Percentiles rank a stretch among this genome's conserved stretches.
Conservation (phyloP, 2,888 invertebrate genomes). For the Heliconius hortense region DNA sequence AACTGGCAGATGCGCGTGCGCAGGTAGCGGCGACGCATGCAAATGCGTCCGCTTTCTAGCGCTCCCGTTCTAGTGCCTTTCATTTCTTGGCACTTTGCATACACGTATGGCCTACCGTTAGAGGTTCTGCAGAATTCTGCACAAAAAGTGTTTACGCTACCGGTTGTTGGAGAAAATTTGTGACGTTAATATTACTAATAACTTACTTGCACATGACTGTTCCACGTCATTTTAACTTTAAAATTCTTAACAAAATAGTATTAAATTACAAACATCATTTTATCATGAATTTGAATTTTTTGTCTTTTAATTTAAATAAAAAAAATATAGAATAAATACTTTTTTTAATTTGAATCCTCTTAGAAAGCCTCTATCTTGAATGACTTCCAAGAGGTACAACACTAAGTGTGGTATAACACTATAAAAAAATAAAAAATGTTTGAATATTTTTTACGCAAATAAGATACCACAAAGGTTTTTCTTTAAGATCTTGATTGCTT, state of each 20-base stretch:
- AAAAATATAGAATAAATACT: background rate
- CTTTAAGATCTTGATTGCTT: background rate
- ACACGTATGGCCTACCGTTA: slow-evolving; percentile 33
- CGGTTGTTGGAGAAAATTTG: slow-evolving; percentile 24
- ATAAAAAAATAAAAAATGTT: too few relatives aligned
- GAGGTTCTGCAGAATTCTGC: slow-evolving; percentile 25
- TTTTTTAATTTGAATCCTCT: too few relatives aligned
- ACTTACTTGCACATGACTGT: background rate
- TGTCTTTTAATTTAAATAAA: background rate
- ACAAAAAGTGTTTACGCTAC: slow-evolving; percentile 31
- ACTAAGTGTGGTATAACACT: too few relatives aligned
- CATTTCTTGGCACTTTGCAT: slow-evolving; percentile 33
- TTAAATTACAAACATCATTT: background rate
- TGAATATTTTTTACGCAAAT: too few relatives aligned
- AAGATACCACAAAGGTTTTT: too few relatives aligned
- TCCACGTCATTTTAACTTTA: too few relatives aligned
- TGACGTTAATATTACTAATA: slow-evolving; percentile 13
- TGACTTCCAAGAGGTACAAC: too few relatives aligned
- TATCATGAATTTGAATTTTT: background rate
- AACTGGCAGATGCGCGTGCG: slow-evolving; percentile 59
- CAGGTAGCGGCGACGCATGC: slow-evolving; percentile 64
- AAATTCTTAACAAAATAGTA: background rate
- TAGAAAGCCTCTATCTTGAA: too few relatives aligned
- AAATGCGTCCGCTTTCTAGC: slow-evolving; percentile 47
- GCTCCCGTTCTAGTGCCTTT: slow-evolving; percentile 27